These are phyloP conservation scores for Formica exsecta DNA, from an alignment of 1,140 invertebrate genomes.

Conservation along the genomic window DNA sequence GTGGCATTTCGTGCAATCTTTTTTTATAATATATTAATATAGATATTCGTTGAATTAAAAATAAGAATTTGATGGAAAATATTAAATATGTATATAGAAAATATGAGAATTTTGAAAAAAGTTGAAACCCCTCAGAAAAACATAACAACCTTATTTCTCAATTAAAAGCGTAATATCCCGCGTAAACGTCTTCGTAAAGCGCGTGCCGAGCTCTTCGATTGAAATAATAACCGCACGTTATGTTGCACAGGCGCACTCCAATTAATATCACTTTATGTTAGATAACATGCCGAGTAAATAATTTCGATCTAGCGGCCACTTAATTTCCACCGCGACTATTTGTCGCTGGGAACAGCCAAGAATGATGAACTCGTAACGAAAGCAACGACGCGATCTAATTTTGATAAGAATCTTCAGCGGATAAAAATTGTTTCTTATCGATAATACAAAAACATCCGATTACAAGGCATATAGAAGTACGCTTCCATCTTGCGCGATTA, in stretches of 20 bases:
- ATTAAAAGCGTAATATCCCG: neutral
- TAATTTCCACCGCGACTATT: neutral
- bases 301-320: constrained; percentile 23
- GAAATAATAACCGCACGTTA: constrained; percentile 28
- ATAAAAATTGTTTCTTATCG: neutral
- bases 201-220: constrained; percentile 11
- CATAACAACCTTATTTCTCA: neutral
- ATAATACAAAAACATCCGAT: neutral
- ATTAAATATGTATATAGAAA: neutral
- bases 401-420: neutral
- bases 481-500: constrained; percentile 59
- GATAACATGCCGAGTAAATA: constrained; percentile 47
- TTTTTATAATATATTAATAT: neutral
- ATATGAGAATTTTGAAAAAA: constrained; percentile 1
- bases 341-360: neutral
- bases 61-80: neutral
- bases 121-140: neutral
- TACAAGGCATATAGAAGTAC: neutral
- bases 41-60: neutral
- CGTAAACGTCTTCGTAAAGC: neutral
- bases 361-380: neutral
- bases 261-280: constrained; percentile 58
- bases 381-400: neutral
- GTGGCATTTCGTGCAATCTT: neutral
- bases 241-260: constrained; percentile 22